These are phyloP conservation scores for Dinothrombium tinctorium DNA, from an alignment of 1,140 invertebrate genomes.

Conservation along the genomic window DNA sequence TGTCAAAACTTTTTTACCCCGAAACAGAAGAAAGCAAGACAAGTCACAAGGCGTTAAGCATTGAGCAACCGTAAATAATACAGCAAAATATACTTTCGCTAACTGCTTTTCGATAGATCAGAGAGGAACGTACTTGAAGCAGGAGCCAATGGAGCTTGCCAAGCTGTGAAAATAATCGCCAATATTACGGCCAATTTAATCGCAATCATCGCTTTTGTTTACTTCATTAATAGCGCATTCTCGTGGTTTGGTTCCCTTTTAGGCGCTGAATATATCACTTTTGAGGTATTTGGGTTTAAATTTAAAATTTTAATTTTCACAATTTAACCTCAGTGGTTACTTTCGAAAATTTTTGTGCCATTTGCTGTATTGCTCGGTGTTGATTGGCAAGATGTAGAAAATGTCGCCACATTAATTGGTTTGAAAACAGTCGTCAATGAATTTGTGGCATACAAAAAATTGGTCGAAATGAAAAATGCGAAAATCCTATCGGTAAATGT, in stretches of 20 bases:
- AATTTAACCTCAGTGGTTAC: slow-evolving; percentile 32
- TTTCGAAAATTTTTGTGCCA: slow-evolving; percentile 65
- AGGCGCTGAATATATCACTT: slow-evolving; percentile 27
- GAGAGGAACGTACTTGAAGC: slow-evolving; percentile 65
- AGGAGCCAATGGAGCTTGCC: slow-evolving; percentile 56
- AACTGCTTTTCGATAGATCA: slow-evolving; percentile 27
- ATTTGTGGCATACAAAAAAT: slow-evolving; percentile 59
- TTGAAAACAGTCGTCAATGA: slow-evolving; percentile 76
- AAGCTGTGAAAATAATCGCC: slow-evolving; percentile 52
- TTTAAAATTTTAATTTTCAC: not conserved
- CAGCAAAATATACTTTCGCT: not conserved
- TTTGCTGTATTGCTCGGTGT: slow-evolving; percentile 57
- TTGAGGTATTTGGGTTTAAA: slow-evolving; percentile 22
- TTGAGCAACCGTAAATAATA: slow-evolving; percentile 19
- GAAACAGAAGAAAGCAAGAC: slow-evolving; percentile 54
- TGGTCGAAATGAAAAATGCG: slow-evolving; percentile 35
- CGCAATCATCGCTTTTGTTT: slow-evolving; percentile 62
- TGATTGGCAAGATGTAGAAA: slow-evolving; percentile 43
- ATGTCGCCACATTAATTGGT: slow-evolving; percentile 54
- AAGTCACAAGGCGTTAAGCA: slow-evolving; percentile 30
- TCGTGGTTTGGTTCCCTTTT: slow-evolving; percentile 52
- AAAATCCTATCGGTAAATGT: slow-evolving; percentile 33
- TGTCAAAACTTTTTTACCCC: slow-evolving; percentile 69
- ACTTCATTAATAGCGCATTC: slow-evolving; percentile 53
- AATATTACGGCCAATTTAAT: slow-evolving; percentile 76